Evolutionary conservation across 2,888 invertebrate genomes (phyloP).

Genomic region (Harpalus rufipes): DNA sequence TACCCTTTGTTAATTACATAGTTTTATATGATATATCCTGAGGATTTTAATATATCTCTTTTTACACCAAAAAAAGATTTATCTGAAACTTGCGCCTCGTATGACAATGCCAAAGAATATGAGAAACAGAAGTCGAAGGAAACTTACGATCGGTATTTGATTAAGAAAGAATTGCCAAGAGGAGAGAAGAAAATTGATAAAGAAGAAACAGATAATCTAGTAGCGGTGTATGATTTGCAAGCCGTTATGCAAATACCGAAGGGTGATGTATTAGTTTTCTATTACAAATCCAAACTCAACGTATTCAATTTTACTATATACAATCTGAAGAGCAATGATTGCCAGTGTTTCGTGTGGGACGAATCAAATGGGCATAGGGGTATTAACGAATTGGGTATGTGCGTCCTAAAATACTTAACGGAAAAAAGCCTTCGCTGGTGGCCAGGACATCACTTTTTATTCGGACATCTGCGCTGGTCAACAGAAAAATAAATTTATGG

Average conservation of each 20-base stretch:
- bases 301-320: slow-evolving; percentile 69
- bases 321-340: slow-evolving; percentile 69
- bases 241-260: too few species aligned
- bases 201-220: slow-evolving; percentile 37
- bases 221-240: slow-evolving; percentile 63
- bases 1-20: too few species aligned
- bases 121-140: slow-evolving; percentile 5
- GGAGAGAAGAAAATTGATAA: slow-evolving; percentile 59
- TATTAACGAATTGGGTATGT: slow-evolving; percentile 72
- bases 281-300: slow-evolving; percentile 64
- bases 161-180: slow-evolving; percentile 54
- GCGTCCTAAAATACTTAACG: slow-evolving; percentile 71
- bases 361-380: slow-evolving; percentile 71
- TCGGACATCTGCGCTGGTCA: slow-evolving; percentile 71
- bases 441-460: slow-evolving; percentile 69
- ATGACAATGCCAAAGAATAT: too few species aligned
- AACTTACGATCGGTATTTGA: slow-evolving; percentile 53
- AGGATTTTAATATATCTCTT: too few species aligned
- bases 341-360: slow-evolving; percentile 72
- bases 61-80: too few species aligned
- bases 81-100: too few species aligned
- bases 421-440: slow-evolving; percentile 47
- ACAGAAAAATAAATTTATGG: slow-evolving; percentile 70
- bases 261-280: slow-evolving; percentile 58
- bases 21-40: too few species aligned